phyloP scores from a whole-genome alignment of 1,140 invertebrate genomes.

The Penaeus vannamei region DNA sequence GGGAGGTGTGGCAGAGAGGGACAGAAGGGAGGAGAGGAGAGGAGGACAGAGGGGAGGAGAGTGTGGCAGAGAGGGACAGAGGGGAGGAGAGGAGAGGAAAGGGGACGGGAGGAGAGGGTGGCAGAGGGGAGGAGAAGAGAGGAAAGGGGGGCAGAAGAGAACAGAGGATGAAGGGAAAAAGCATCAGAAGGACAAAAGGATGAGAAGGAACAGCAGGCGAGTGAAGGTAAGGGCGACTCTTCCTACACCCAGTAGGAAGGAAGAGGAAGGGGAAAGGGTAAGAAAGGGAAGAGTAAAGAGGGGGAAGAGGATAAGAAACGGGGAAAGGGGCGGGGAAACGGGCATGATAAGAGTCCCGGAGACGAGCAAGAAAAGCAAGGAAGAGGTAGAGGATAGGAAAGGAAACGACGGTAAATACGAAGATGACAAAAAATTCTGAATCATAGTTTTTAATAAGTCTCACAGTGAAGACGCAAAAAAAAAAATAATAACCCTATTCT shows the following conservation, averaged over 20 bases:
- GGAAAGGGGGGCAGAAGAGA: neutral
- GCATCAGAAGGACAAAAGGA: neutral
- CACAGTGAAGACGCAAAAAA: no score
- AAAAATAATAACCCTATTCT: no score
- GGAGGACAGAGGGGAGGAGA: neutral
- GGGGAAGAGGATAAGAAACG: neutral
- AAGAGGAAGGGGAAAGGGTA: neutral
- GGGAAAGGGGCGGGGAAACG: no score
- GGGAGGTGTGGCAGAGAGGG: no score
- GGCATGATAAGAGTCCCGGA: no score
- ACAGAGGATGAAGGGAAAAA: neutral
- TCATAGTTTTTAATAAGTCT: no score
- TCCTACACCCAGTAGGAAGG: neutral
- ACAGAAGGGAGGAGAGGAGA: no score
- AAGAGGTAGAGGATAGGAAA: no score
- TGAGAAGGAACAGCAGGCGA: neutral
- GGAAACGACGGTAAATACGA: no score
- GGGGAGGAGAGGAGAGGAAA: neutral
- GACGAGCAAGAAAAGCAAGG: no score
- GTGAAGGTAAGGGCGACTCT: neutral
- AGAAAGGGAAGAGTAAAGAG: neutral
- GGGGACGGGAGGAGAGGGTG: neutral
- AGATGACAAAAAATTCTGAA: no score
- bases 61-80: no score
- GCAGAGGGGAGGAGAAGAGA: neutral